These are phyloP conservation scores for Bicyclus anynana DNA, from an alignment of 1,140 invertebrate genomes.

Conservation along the genomic window DNA sequence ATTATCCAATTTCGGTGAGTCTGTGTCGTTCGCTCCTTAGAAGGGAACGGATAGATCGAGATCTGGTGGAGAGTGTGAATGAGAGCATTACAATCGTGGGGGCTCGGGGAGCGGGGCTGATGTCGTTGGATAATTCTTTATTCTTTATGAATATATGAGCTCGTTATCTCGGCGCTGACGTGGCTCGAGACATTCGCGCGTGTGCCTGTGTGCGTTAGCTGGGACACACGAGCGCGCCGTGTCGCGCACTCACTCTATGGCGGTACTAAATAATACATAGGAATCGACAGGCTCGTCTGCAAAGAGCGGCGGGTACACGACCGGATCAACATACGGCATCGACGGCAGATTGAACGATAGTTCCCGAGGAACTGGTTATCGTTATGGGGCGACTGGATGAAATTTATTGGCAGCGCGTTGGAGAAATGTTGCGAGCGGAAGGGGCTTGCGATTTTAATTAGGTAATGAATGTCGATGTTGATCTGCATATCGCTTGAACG, in stretches of 20 bases:
- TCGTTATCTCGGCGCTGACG: constrained; percentile 70
- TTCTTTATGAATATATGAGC: constrained; percentile 77
- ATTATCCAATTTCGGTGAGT: constrained; percentile 65
- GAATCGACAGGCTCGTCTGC: constrained; percentile 69
- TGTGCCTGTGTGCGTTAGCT: constrained; percentile 39
- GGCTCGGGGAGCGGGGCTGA: constrained; percentile 43
- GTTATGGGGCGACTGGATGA: constrained; percentile 75
- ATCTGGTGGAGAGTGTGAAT: constrained; percentile 69
- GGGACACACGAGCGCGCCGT: constrained; percentile 35
- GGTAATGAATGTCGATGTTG: constrained; percentile 76
- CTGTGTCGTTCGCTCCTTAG: constrained; percentile 57
- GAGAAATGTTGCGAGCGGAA: constrained; percentile 76
- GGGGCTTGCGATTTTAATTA: constrained; percentile 76
- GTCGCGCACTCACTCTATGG: constrained; percentile 46
- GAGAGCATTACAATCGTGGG: constrained; percentile 65
- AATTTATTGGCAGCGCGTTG: constrained; percentile 75
- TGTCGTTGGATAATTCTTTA: constrained; percentile 73
- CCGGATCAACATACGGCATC: constrained; percentile 75
- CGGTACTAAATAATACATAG: constrained; percentile 75
- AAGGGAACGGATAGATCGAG: constrained; percentile 70
- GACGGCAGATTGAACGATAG: constrained; percentile 76
- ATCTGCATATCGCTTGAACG: constrained; percentile 74
- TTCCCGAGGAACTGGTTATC: constrained; percentile 77
- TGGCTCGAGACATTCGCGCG: constrained; percentile 59
- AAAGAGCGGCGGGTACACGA: constrained; percentile 71